These are phyloP conservation scores for Crotalus viridis DNA, from an alignment of 2,113 vertebrate species.

Conservation along the genomic window DNA sequence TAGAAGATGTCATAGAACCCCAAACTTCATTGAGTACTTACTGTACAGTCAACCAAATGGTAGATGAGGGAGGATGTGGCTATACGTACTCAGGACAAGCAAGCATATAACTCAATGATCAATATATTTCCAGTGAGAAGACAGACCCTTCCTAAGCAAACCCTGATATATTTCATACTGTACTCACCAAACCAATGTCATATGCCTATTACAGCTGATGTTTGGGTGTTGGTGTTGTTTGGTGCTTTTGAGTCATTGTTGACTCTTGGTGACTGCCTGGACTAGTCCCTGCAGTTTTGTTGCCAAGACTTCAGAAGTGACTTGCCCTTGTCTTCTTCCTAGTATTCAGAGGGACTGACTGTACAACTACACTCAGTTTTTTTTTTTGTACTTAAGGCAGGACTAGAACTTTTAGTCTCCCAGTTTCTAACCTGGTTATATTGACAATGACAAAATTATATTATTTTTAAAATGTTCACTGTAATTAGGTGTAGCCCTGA, in stretches of 20 bases:
- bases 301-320: neutral
- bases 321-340: neutral
- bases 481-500: neutral
- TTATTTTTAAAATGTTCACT: neutral
- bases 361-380: neutral
- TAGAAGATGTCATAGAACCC: neutral
- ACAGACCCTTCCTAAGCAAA: neutral
- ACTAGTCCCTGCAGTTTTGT: neutral
- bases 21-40: neutral
- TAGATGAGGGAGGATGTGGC: neutral
- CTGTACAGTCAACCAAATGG: neutral
- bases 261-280: neutral
- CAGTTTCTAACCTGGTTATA: neutral
- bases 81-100: neutral
- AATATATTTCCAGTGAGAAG: neutral
- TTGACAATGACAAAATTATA: neutral
- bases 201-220: neutral
- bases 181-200: neutral
- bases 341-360: neutral
- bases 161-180: neutral
- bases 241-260: neutral
- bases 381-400: neutral
- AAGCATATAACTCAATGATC: neutral
- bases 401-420: neutral
- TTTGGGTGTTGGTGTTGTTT: neutral